Evolutionary conservation across 1,140 invertebrate species (phyloP), one percentile per base, ranked within the genome.

Genomic region (Camponotus floridanus): DNA sequence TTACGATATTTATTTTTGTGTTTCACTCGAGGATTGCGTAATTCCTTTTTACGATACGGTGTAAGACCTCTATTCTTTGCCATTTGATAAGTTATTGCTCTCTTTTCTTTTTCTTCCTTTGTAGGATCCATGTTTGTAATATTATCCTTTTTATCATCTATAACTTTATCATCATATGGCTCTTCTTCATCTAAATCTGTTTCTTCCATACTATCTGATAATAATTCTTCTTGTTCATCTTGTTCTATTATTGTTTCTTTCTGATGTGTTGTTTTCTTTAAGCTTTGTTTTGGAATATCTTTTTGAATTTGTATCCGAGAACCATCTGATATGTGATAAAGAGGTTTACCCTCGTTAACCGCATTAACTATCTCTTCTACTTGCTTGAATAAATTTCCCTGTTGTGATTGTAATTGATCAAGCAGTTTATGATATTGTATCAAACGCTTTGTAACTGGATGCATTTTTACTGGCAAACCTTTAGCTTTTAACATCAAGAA

Each of bases 31-130:
- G 99, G 98, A 96, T 99, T 99, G 87, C 98, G 96, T 89, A 97
- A 96, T 92, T 99, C 98, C 93, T 99, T 99, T 92, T 98, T 99
- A 81, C 98, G 96, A 87, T 97, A 96, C 13, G 98, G 98, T 57
- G 97, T 99, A 1, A 99, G 95, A 57, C 98, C 98, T 95, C 98
- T 99, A 92, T 99, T 99, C 94, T 99, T 99, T 9, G 97, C 97
- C 91, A 99, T 99, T 96, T 99, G 96, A 93, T 98, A 98, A 21
- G 97, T 99, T 88, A 99, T 99, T 71, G 96, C 96, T 91, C 98
- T 96, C 92, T 98, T 98, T 48, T 95, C 96, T 45, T 92, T 84
- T 11, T 76, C 86, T 13, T 80, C 76, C 92, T 87, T 91, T 91
- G 88, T 91, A 87, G 48, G 91, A 92, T 94, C 93, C 92, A 45